Conservation (phyloP, 2,797 vertebrate species). For the Malacoraja senta region DNA sequence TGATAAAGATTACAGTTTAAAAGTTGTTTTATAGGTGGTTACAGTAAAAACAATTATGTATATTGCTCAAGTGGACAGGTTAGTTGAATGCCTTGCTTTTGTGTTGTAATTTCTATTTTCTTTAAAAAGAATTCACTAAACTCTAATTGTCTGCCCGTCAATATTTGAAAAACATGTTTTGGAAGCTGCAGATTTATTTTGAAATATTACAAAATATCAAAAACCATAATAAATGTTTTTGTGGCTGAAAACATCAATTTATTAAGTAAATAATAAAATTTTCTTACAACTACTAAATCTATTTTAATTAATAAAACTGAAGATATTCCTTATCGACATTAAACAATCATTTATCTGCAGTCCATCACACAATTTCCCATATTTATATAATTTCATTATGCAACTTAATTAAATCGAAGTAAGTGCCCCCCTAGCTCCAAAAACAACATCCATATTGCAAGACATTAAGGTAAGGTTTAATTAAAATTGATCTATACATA, state of each 20-base stretch:
- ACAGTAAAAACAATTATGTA: neutral
- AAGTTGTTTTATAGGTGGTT: neutral
- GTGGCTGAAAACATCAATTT: neutral
- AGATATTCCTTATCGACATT: slow-evolving; percentile 16
- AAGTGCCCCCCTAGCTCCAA: neutral
- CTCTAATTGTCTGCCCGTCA: neutral
- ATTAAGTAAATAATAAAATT: slow-evolving; percentile 14
- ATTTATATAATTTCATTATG: neutral
- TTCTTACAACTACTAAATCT: neutral
- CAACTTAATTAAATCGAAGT: neutral
- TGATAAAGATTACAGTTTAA: neutral
- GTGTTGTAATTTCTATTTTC: neutral
- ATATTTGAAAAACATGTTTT: neutral
- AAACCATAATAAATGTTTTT: neutral
- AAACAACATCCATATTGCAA: neutral
- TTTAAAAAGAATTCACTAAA: neutral
- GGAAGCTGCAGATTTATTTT: neutral
- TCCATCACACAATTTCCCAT: neutral
- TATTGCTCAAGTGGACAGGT: neutral
- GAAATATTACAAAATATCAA: neutral
- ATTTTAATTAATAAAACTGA: slow-evolving; percentile 18
- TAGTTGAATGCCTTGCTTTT: neutral
- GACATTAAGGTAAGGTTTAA: slow-evolving; percentile 4
- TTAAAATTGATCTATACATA: slow-evolving; percentile 12
- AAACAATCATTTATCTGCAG: neutral